Conservation (phyloP, 2,113 vertebrate species). For the Lasiurus borealis region DNA sequence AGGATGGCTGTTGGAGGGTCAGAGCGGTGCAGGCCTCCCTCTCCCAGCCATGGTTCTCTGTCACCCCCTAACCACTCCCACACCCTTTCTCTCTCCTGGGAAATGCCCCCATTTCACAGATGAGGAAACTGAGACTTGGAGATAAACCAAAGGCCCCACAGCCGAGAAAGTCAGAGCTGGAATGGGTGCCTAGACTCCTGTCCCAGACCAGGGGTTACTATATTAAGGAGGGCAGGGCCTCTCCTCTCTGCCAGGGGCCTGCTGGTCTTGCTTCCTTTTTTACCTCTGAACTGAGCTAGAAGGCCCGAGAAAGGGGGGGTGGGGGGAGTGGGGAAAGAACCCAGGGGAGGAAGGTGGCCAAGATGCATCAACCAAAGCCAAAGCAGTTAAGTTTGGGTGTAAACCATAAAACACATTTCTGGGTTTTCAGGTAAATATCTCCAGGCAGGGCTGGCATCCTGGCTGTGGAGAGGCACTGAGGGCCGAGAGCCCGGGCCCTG, state of each 20-base stretch:
- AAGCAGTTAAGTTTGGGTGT: not conserved
- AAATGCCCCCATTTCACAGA: constrained; percentile 29
- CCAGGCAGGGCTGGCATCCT: not conserved
- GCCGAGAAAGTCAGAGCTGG: not conserved
- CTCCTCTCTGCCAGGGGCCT: not conserved
- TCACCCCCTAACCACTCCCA: not conserved
- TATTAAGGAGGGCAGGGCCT: not conserved
- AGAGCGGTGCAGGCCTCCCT: not conserved
- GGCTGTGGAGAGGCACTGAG: not conserved
- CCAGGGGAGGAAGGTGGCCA: not conserved
- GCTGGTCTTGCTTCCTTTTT: not conserved
- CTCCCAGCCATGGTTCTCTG: not conserved
- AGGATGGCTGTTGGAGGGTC: not conserved
- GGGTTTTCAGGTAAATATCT: not conserved
- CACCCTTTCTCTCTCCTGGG: not conserved
- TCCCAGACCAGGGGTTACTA: not conserved
- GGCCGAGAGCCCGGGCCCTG: not conserved
- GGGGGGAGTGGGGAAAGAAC: too few relatives aligned
- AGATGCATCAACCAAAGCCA: not conserved
- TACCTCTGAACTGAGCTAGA: not conserved
- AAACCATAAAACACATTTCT: too few relatives aligned
- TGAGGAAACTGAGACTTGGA: not conserved
- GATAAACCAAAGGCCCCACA: not conserved
- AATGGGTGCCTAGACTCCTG: not conserved
- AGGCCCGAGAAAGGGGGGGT: not conserved